Evolutionary conservation across 2,797 vertebrate species (phyloP).

Genomic region (Oreochromis grahami): DNA sequence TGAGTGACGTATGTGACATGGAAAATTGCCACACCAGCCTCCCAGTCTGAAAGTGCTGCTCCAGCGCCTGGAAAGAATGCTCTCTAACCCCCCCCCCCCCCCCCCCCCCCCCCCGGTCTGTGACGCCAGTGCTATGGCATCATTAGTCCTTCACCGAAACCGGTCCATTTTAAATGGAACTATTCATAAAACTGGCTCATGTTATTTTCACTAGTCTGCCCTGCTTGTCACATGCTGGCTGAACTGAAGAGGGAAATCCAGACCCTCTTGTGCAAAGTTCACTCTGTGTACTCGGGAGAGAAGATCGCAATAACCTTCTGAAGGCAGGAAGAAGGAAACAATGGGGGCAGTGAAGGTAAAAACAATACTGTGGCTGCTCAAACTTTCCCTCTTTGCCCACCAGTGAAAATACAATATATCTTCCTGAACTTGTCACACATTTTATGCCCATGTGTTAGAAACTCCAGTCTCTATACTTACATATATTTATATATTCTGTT

Average conservation of each 20-base stretch:
- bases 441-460: neutral
- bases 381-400: neutral
- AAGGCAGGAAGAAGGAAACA: conserved; percentile 16
- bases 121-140: conserved; percentile 54
- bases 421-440: neutral
- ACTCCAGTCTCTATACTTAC: neutral
- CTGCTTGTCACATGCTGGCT: conserved; percentile 29
- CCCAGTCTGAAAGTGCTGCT: conserved; percentile 45
- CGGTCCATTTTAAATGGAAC: conserved; percentile 61
- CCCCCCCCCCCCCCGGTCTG: conserved; percentile 2
- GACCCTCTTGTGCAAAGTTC: conserved; percentile 19
- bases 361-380: neutral
- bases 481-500: neutral
- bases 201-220: conserved; percentile 33
- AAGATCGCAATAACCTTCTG: neutral
- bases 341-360: neutral
- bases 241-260: conserved; percentile 29
- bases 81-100: too few relatives aligned
- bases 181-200: conserved; percentile 63
- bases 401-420: neutral
- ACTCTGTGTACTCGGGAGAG: conserved; percentile 13
- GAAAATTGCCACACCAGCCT: conserved; percentile 48
- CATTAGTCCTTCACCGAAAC: conserved; percentile 51
- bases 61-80: conserved; percentile 67
- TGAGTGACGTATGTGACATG: conserved; percentile 36